Evolutionary conservation across 2,113 vertebrate species (phyloP), one percentile per base, ranked within the genome.

Genomic region (Lophura nycthemera): DNA sequence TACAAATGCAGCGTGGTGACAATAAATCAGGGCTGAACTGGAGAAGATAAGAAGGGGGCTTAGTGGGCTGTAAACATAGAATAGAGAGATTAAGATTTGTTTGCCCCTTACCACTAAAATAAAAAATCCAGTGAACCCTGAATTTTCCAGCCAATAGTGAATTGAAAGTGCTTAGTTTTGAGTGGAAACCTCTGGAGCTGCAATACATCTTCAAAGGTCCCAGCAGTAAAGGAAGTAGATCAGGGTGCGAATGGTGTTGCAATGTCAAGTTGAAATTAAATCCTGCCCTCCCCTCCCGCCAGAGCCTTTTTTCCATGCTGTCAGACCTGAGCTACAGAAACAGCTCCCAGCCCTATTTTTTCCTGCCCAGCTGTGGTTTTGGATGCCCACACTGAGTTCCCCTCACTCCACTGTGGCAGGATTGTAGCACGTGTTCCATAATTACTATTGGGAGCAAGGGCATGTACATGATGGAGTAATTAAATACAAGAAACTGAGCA

Each of bases 1-100:
- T 95, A 95, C 91, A 97, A 96, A 97, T 96, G 91, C 95, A 93
- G 88, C 43, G 1, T 29, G 6, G 50, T 83, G 90, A 86, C 29
- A 25, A 95, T 98, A 97, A 97, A 98, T 98, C 96, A 97, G 65
- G 67, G 63, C 78, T 29, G 34, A 95, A 94, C 57, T 87, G 75
- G 89, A 34, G 81, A 83, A 96, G 95, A 96, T 95, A 95, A 97
- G 97, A 94, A 95, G 77, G 91, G 77, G 79, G 71, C 79, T 88
- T 96, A 96, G 80, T 91, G 93, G 88, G 57, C 79, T 95, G 64
- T 92, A 93, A 93, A 94, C 2, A 4, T 72, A 60, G 81, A 95
- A 85, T 65, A 73, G 82, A 95, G 83, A 97, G 95, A 96, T 96
- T 96, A 95, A 96, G 93, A 96, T 95, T 97, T 96, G 93, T 97